Conservation (phyloP, 2,113 vertebrate species). For the Acrocephalus arundinaceus region DNA sequence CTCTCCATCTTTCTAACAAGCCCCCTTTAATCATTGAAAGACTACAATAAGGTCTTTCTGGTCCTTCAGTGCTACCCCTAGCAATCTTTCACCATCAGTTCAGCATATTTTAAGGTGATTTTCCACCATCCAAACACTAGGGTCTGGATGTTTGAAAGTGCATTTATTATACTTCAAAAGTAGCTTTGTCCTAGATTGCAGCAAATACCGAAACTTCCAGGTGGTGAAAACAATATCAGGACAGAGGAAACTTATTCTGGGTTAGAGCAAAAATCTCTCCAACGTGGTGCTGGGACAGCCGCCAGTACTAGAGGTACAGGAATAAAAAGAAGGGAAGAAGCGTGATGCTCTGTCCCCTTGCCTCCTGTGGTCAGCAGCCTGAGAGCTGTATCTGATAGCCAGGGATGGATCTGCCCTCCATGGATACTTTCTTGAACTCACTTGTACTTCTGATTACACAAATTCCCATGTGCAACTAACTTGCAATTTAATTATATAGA, state of each 20-base stretch:
- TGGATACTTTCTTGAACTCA: neutral
- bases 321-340: neutral
- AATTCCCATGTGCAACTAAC: neutral
- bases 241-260: neutral
- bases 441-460: neutral
- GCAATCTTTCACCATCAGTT: neutral
- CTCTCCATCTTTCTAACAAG: neutral
- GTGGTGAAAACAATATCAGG: neutral
- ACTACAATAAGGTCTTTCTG: neutral
- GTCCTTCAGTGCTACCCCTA: neutral
- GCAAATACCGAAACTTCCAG: neutral
- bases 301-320: neutral
- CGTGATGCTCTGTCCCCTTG: neutral
- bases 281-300: neutral
- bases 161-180: neutral
- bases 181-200: neutral
- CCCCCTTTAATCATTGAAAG: neutral
- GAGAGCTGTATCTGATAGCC: neutral
- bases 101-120: neutral
- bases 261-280: neutral
- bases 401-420: neutral
- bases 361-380: rapidly evolving
- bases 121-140: neutral
- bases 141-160: neutral
- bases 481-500: neutral